Conservation (phyloP, 2,888 invertebrate species). For the Parapristionchus giblindavisi region DNA sequence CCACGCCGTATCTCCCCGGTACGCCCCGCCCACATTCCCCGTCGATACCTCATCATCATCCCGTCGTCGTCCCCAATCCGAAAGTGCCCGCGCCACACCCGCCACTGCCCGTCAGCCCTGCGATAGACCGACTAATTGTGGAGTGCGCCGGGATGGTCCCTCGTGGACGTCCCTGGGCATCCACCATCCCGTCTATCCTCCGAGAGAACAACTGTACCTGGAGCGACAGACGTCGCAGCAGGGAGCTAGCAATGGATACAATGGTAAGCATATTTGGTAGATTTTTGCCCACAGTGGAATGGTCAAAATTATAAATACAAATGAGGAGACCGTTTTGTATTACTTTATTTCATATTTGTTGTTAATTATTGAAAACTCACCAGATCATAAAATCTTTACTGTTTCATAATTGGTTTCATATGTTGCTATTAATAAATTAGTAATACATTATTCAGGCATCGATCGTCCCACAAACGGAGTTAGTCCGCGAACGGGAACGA, state of each 20-base stretch:
- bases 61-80: conserved; percentile 1
- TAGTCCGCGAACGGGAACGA: conserved; percentile 1
- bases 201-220: conserved; percentile 15
- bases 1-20: conserved; percentile 16
- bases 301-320: neutral
- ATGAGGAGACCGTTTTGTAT: too few species aligned
- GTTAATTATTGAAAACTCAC: too few species aligned
- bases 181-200: conserved; percentile 36
- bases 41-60: neutral
- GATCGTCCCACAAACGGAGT: conserved; percentile 21
- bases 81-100: too few species aligned
- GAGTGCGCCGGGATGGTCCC: conserved; percentile 15
- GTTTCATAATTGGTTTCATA: neutral
- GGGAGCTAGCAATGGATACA: neutral
- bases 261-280: conserved; percentile 2
- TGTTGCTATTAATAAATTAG: neutral
- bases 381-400: too few species aligned
- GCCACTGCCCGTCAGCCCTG: neutral
- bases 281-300: neutral
- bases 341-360: too few species aligned
- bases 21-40: too few species aligned
- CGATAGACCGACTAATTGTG: conserved; percentile 30
- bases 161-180: conserved; percentile 34
- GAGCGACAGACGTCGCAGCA: conserved; percentile 28
- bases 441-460: neutral